Conservation (phyloP, 2,113 vertebrate species). For the Daphoenositta chrysoptera region DNA sequence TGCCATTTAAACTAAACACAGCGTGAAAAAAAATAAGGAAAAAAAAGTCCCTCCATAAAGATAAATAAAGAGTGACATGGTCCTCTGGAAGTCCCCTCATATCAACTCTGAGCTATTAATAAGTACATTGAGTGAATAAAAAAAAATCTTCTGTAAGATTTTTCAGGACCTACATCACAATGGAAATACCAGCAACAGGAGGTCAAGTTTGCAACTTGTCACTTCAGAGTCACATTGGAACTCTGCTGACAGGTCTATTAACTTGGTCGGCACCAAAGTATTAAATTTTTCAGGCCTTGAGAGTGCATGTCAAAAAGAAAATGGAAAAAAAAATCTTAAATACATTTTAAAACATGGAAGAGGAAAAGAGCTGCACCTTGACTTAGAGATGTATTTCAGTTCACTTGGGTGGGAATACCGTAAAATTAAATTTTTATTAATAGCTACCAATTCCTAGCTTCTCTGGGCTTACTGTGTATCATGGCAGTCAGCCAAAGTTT, state of each 20-base stretch:
- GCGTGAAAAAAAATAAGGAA: not conserved
- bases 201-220: not conserved
- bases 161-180: not conserved
- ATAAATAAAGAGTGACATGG: not conserved
- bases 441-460: not conserved
- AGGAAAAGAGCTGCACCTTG: not conserved
- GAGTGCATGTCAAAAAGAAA: not conserved
- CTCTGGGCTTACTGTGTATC: not conserved
- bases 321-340: not conserved
- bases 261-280: not conserved
- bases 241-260: not conserved
- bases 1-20: not conserved
- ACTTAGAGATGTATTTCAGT: not conserved
- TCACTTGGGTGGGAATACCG: not conserved
- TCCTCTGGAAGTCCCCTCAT: not conserved
- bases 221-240: not conserved
- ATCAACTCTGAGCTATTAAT: not conserved
- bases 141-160: not conserved
- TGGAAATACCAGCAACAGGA: not conserved
- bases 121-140: not conserved
- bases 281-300: not conserved
- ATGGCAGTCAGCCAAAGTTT: constrained; percentile 21
- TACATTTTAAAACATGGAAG: not conserved
- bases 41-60: not conserved
- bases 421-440: constrained; percentile 4